A percentile compares a stretch with the other conserved stretches of the same genome.
Evolutionary conservation across 1,140 invertebrate species (phyloP).

Genomic region (Drosophila leontia): DNA sequence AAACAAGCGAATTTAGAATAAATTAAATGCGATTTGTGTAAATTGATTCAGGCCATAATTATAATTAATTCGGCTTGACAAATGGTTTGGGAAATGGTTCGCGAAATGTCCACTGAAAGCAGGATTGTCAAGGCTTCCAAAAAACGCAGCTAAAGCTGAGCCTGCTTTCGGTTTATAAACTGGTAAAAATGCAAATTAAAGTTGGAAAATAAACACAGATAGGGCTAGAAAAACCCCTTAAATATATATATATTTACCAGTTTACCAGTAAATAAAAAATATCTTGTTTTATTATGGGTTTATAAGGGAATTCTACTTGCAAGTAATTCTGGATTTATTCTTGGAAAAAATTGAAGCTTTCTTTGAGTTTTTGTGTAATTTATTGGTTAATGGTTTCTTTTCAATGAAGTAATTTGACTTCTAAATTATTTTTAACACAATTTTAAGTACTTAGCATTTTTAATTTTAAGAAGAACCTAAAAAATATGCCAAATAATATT

Average conservation of each 20-base stretch:
- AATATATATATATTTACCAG: neutral
- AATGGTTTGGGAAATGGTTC: conserved; percentile 31
- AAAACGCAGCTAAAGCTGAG: neutral
- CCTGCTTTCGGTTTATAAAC: neutral
- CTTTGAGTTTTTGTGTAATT: neutral
- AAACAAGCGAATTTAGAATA: conserved; percentile 26
- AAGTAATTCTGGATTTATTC: neutral
- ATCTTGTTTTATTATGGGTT: neutral
- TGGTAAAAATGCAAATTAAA: neutral
- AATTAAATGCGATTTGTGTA: conserved; percentile 41
- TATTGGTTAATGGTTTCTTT: neutral
- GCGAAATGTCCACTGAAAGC: conserved; percentile 1
- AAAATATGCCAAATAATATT: too few relatives aligned
- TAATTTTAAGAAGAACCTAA: too few relatives aligned
- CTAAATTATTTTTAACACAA: neutral
- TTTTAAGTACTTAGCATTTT: neutral
- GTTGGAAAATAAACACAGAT: neutral
- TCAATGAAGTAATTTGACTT: neutral
- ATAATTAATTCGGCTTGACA: conserved; percentile 47
- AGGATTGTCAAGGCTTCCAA: conserved; percentile 8
- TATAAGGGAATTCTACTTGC: neutral
- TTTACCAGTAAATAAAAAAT: neutral
- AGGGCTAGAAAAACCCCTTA: neutral
- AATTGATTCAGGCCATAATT: conserved; percentile 40
- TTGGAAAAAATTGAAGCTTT: neutral